Base-by-base conservation (phyloP, 2,888 invertebrate genomes). In the Phyto melanocephala region DNA sequence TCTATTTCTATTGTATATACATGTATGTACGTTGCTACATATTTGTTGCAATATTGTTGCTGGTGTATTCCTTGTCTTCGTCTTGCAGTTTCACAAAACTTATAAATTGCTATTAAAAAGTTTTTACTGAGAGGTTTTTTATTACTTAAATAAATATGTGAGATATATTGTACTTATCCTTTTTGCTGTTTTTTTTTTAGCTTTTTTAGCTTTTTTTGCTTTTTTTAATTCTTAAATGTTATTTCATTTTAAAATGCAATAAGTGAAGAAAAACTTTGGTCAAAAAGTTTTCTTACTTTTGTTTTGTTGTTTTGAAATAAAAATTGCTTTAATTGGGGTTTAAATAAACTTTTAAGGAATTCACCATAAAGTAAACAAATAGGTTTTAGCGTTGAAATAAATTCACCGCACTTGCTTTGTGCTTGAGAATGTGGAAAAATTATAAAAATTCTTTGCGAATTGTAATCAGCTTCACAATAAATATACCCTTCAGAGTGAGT, bases 151-250 rank as follows among this genome's bases (percentile, higher is more conserved):
- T 54, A 24, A 35, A 62, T 40, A 3, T 20, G 42, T n/a, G 50
- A 42, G 3, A 68, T 11, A 56, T 1, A 45, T 28, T 28, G 71
- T 82, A 79, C 78, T 82, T 82, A 79, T 79, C 71, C 52, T 65
- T 63, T 56, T 28, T 45, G 22, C 15, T 33, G n/a, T n/a, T n/a
- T n/a, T n/a, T n/a, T n/a, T n/a, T n/a, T n/a, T n/a, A n/a, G n/a
- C n/a, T n/a, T 37, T 37, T 40, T 28, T 6, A 28, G 6, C 6
- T 28, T 28, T 28, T 28, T 5, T 28, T 28, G 28, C 6, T 28
- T 42, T 58, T 35, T 15, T 79, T 42, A 70, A 42, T 58, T 35
- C 22, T 79, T 42, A 70, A 81, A 42, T 65, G 24, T 45, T 45
- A 24, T 62, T 42, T 63, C 7, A 45, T 52, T 52, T 52, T 15